These are phyloP conservation scores for Tympanoctomys barrerae DNA, from an alignment of 2,797 vertebrate species.

Conservation along the genomic window DNA sequence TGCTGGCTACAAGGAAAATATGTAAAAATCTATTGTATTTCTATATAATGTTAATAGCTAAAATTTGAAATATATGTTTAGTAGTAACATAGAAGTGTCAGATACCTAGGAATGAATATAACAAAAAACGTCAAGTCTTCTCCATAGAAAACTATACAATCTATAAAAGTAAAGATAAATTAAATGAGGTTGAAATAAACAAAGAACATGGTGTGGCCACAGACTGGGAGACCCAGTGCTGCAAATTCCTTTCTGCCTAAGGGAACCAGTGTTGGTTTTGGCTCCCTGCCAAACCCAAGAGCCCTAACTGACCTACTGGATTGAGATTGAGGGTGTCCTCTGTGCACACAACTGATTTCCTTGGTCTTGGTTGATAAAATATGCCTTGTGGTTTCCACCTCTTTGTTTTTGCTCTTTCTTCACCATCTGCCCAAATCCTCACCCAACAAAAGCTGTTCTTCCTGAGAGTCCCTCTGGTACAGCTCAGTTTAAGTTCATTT, in stretches of 20 bases:
- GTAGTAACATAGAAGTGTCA: neutral
- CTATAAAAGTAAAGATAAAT: constrained; percentile 28
- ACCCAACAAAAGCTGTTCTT: neutral
- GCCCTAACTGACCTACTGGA: neutral
- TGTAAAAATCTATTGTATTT: neutral
- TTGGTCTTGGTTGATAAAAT: neutral
- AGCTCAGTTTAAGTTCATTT: neutral
- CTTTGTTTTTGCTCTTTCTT: neutral
- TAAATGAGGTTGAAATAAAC: neutral
- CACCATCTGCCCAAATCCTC: neutral
- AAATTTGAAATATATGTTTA: constrained; percentile 12
- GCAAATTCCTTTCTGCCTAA: constrained; percentile 20
- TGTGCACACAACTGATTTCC: neutral
- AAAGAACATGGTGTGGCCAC: neutral
- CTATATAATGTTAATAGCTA: neutral
- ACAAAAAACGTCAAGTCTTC: neutral
- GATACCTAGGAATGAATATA: constrained; percentile 5
- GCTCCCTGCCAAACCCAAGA: neutral
- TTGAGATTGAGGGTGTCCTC: neutral
- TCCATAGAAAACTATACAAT: constrained; percentile 39
- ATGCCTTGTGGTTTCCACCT: neutral
- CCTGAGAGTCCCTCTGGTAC: neutral
- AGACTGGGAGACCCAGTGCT: neutral
- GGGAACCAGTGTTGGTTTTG: neutral
- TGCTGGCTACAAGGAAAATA: neutral